These are phyloP conservation scores for Melitaea athalia DNA, from an alignment of 2,888 invertebrate genomes.

Conservation along the genomic window DNA sequence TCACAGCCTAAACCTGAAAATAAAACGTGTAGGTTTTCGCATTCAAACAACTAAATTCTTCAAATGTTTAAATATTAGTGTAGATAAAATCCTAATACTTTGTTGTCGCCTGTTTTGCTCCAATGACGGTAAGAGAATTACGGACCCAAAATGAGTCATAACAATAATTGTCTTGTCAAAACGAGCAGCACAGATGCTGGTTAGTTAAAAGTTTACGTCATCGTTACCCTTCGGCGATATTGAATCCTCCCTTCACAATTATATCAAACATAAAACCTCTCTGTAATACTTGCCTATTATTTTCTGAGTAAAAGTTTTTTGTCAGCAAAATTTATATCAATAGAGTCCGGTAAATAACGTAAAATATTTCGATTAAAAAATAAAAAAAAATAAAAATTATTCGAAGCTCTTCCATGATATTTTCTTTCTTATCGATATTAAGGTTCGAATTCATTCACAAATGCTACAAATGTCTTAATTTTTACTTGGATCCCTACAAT, in stretches of 20 bases:
- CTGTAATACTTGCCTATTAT: conserved; percentile 1
- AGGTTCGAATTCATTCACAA: no score
- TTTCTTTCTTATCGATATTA: no score
- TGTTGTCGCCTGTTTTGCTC: background rate
- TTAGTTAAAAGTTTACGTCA: conserved; percentile 78
- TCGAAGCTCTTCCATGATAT: no score
- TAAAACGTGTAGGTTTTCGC: no score
- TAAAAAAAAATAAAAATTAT: no score
- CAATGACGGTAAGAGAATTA: background rate
- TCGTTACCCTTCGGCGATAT: conserved; percentile 71
- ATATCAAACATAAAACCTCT: conserved; percentile 61
- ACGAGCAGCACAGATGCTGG: conserved; percentile 70
- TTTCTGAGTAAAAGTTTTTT: no score
- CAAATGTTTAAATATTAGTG: conserved; percentile 1
- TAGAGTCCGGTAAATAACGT: no score
- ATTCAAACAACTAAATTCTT: background rate
- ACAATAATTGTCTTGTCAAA: conserved; percentile 69
- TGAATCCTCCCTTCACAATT: conserved; percentile 59
- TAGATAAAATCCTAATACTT: background rate
- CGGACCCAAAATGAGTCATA: conserved; percentile 8
- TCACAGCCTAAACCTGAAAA: no score
- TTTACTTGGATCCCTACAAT: background rate
- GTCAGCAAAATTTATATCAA: no score
- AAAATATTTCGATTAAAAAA: no score
- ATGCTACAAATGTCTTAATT: background rate